Percentiles rank a stretch among this genome's conserved stretches.
phyloP scores from a whole-genome alignment of 92 coral and sea anemone species.

The Umimayanthus kanabou region DNA sequence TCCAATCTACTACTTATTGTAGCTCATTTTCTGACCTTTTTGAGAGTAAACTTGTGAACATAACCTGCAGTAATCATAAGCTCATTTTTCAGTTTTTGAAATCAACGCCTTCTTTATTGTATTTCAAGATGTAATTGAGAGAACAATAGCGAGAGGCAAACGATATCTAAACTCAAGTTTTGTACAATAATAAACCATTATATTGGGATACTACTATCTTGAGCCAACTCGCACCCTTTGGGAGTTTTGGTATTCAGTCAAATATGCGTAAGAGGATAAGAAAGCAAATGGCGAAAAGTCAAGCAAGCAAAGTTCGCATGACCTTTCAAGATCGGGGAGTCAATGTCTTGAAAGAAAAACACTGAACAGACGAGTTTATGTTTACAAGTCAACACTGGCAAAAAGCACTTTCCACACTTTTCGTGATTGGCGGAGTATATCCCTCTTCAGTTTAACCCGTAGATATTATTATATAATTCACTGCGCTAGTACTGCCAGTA shows the following conservation, averaged over 20 bases:
- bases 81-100: not conserved
- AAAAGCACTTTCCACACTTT: not conserved
- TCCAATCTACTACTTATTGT: not conserved
- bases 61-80: not conserved
- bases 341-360: not conserved
- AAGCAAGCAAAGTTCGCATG: not conserved
- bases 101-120: slow-evolving; percentile 4
- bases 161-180: not conserved
- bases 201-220: not conserved
- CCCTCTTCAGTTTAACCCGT: not conserved
- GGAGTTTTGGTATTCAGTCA: not conserved
- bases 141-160: not conserved
- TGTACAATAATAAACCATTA: not conserved
- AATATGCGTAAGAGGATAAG: not conserved
- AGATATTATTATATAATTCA: not conserved
- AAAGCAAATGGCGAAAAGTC: slow-evolving; percentile 12
- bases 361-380: slow-evolving; percentile 18
- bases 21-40: not conserved
- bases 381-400: slow-evolving; percentile 30
- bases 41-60: not conserved
- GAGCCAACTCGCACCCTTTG: not conserved
- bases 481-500: not conserved
- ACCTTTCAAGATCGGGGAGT: slow-evolving; percentile 12
- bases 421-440: slow-evolving; percentile 1
- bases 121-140: not conserved